Percentiles rank a stretch among this genome's conserved stretches.
Evolutionary conservation across 2,888 invertebrate genomes (phyloP).

Genomic region (Rhingia rostrata): DNA sequence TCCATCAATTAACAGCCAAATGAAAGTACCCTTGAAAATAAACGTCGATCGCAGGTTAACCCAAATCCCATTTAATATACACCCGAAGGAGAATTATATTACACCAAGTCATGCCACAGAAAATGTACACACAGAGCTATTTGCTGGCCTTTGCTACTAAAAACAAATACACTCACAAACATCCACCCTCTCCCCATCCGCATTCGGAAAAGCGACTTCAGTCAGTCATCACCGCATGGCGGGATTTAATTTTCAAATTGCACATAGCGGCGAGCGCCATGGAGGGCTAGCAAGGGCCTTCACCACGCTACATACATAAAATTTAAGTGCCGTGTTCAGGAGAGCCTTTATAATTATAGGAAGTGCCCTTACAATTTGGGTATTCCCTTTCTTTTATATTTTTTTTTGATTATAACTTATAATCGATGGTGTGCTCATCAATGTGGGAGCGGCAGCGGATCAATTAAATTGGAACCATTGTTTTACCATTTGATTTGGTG

Average conservation of each 20-base stretch:
- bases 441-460: conserved; percentile 57
- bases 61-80: conserved; percentile 42
- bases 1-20: conserved; percentile 50
- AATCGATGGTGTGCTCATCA: conserved; percentile 66
- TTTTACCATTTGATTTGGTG: conserved; percentile 28
- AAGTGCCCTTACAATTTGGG: conserved; percentile 60
- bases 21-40: conserved; percentile 54
- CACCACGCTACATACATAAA: conserved; percentile 2
- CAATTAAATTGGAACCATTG: conserved; percentile 48
- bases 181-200: conserved; percentile 12
- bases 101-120: conserved; percentile 57
- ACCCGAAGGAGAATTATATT: conserved; percentile 29
- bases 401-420: conserved; percentile 40
- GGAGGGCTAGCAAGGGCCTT: not conserved
- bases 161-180: conserved; percentile 45
- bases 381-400: conserved; percentile 28
- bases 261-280: conserved; percentile 36
- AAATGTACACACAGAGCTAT: conserved; percentile 12
- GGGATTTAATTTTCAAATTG: conserved; percentile 63
- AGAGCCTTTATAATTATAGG: conserved; percentile 63
- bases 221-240: not conserved
- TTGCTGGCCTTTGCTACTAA: conserved; percentile 17
- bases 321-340: conserved; percentile 34
- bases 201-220: not conserved
- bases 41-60: conserved; percentile 59